Base-by-base conservation (phyloP, 2,888 invertebrate species). In the Apodemia duryi region DNA sequence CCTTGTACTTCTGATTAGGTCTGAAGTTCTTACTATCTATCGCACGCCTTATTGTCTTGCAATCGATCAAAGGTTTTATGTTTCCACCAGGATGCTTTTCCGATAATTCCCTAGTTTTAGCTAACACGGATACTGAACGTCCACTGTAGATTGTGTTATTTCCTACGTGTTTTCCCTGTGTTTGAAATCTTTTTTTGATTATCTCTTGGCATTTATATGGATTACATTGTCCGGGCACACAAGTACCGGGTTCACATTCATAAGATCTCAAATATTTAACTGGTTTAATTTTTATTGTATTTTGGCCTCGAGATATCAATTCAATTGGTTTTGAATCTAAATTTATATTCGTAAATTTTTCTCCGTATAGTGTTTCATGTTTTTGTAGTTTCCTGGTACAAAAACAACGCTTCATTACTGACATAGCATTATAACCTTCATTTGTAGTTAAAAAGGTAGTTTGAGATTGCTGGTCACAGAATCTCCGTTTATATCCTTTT, bases 191-290 rank as follows among this genome's bases (percentile, higher is more conserved):
- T 7, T 49, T 61, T 61, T 60, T 13, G 21, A 69, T 67, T 21
- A 63, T 21, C 62, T 68, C 62, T 35, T 67, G 51, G 67, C 67
- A 71, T 65, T 68, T 60, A 64, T 74, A 70, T 43, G 79, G 78
- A 68, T 81, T 69, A 67, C 80, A 78, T 67, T 77, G 64, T 4
- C 75, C 79, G 32, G 80, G 78, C 41, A 74, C 60, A 65, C 80
- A 79, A 38, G 75, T 67, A 61, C 73, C 74, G 57, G 78, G 78
- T 67, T 78, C 76, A 70, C 79, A 79, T 74, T 78, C 78, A 67
- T 79, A 77, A 2, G 75, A 75, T 64, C 75, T 67, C n/a, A 78
- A 63, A 38, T 72, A 28, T 54, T 54, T 54, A 54, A 54, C 29
- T 29, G 54, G 54, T 28, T 54, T 54, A 10, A 54, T 10, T 54